Percentiles rank a stretch among this genome's conserved stretches.
Conservation (phyloP, 2,888 invertebrate genomes). For the Phyllotreta striolata region DNA sequence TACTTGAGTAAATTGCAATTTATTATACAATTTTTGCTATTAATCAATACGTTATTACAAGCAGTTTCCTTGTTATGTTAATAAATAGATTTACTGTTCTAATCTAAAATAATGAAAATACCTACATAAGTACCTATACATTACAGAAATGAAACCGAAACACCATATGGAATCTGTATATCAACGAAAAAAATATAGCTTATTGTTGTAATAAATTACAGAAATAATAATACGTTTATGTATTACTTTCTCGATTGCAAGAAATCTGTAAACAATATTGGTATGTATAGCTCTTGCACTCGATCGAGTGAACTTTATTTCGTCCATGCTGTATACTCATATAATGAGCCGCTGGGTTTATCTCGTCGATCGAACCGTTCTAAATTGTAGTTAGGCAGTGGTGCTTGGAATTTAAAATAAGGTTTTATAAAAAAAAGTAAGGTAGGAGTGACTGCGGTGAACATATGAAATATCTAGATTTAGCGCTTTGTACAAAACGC, state of each 20-base stretch:
- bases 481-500: constrained; percentile 27
- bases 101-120: constrained; percentile 14
- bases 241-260: constrained; percentile 6
- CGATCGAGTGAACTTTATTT: constrained; percentile 4
- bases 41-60: constrained; percentile 21
- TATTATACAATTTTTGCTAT: constrained; percentile 16
- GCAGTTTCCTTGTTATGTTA: constrained; percentile 17
- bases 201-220: constrained; percentile 26
- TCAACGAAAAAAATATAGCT: constrained; percentile 2
- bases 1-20: constrained; percentile 22
- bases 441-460: constrained; percentile 28
- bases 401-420: constrained; percentile 28
- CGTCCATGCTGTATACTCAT: constrained; percentile 7
- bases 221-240: constrained; percentile 18
- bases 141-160: constrained; percentile 17
- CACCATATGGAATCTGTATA: constrained; percentile 25
- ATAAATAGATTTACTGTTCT: constrained; percentile 21
- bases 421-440: constrained; percentile 21
- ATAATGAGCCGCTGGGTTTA: constrained; percentile 9
- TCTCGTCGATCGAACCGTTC: constrained; percentile 17
- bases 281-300: not conserved
- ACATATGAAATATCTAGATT: constrained; percentile 32
- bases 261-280: constrained; percentile 1
- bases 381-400: constrained; percentile 22
- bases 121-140: not conserved